A percentile compares a stretch with the other conserved stretches of the same genome.
phyloP scores from a whole-genome alignment of 2,888 invertebrate species.

The Lysandra coridon region DNA sequence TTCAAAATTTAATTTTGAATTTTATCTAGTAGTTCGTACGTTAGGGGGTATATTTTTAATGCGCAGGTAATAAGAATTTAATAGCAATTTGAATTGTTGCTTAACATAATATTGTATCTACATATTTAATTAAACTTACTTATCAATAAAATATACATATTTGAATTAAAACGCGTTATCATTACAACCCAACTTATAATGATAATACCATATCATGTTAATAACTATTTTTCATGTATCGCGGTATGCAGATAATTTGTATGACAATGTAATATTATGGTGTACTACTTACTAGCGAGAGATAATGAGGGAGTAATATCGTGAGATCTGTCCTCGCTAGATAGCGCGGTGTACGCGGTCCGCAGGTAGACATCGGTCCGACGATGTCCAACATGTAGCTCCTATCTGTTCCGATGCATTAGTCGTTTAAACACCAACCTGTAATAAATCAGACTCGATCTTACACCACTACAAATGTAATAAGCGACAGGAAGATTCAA shows the following conservation, averaged over 20 bases:
- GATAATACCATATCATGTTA: background rate
- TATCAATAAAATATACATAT: background rate
- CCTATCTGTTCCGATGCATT: slow-evolving; percentile 81
- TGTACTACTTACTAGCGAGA: background rate
- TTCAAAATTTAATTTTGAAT: no score
- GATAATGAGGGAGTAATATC: slow-evolving; percentile 42
- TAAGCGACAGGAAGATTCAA: slow-evolving; percentile 40
- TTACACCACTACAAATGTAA: slow-evolving; percentile 43
- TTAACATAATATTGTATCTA: no score
- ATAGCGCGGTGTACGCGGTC: slow-evolving; percentile 55
- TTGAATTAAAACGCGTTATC: background rate
- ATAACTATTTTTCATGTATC: background rate
- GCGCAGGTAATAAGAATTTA: background rate
- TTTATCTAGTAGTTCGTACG: no score
- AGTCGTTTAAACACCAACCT: slow-evolving; percentile 81
- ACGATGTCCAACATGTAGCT: slow-evolving; percentile 79
- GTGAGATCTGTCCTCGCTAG: slow-evolving; percentile 47
- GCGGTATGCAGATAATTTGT: background rate
- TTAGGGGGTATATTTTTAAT: no score
- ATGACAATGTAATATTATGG: slow-evolving; percentile 6
- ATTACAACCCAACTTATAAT: background rate
- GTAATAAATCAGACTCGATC: slow-evolving; percentile 75
- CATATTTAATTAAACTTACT: background rate
- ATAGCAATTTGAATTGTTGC: no score
- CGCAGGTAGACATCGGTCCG: slow-evolving; percentile 76